Base-by-base conservation (phyloP, 1,140 invertebrate species). In the Halyomorpha halys region DNA sequence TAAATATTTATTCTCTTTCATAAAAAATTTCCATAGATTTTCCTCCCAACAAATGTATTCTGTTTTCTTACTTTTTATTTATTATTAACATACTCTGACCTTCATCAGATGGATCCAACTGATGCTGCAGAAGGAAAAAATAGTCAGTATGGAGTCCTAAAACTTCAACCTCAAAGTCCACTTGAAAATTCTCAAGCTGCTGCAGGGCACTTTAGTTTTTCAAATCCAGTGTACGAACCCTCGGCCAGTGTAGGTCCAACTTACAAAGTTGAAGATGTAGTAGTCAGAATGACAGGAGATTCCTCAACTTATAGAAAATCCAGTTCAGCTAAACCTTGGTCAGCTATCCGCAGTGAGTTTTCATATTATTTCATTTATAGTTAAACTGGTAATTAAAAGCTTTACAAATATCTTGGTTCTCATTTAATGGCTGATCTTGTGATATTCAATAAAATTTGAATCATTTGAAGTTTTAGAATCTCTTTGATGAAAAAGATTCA, bases 221-320 rank as follows among this genome's bases (percentile, higher is more conserved):
- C 86, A 34, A 90, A 90, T 77, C 87, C 87, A 0, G 85, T 88
- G 2, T 90, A 91, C 66, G 87, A 89, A 68, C 80, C 84, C 5
- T 81, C 80, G 65, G 72, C 75, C 9, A 74, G 70, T 18, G 76
- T 25, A 56, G 70, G 68, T 14, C 76, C 81, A 15, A 82, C 81
- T 0, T 91, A 89, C 69, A 90, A 90, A 74, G 89, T 91, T 19
- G 69, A 70, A 25, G 88, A 90, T 69, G 83, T 90, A 1, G 84
- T 90, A 0, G 79, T 86, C 11, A 81, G 80, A 73, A 73, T 74
- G 71, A 78, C 78, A 66, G 81, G 78, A 66, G 75, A 73, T 25
- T 69, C 74, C 53, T 63, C 73, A 68, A 59, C 68, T 27, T 70
- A 69, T 30, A 51, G 64, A 30, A 18, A 61, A 30, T 67, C 68